A percentile compares a stretch with the other conserved stretches of the same genome.
Conservation (phyloP, 2,797 vertebrate species). For the Trichosurus vulpecula region DNA sequence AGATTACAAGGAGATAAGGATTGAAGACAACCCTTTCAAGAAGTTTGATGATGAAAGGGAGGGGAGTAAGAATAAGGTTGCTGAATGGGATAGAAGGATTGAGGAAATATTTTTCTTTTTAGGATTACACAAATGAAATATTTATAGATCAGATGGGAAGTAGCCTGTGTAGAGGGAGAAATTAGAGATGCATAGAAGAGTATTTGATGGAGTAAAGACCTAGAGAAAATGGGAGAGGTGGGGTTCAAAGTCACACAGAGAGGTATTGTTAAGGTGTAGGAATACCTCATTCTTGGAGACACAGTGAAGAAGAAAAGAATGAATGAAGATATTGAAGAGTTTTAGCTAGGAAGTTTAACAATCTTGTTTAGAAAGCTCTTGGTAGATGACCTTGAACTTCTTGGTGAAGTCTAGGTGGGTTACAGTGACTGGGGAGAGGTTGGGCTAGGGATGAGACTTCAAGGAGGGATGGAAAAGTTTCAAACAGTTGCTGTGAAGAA, state of each 20-base stretch:
- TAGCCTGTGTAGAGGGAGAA: neutral
- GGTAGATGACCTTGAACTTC: neutral
- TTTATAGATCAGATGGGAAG: neutral
- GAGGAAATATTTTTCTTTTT: neutral
- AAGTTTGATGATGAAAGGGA: neutral
- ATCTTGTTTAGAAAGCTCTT: neutral
- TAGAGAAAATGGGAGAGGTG: neutral
- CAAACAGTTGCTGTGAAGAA: neutral
- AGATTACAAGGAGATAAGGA: neutral
- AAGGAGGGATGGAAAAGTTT: neutral
- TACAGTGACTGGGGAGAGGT: neutral
- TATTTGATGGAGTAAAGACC: neutral
- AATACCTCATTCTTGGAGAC: neutral
- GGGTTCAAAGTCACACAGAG: neutral
- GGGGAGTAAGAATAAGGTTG: neutral
- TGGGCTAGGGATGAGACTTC: neutral
- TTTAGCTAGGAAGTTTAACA: neutral
- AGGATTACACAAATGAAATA: neutral
- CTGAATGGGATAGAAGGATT: neutral
- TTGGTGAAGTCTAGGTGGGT: neutral
- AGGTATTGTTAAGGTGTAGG: neutral
- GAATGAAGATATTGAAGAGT: neutral
- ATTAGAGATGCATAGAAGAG: neutral
- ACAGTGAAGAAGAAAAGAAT: neutral
- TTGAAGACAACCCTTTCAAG: neutral